Percentiles rank a stretch among this genome's conserved stretches.
These are phyloP conservation scores for Platalea minor DNA, from an alignment of 2,797 vertebrate genomes.

Conservation along the genomic window DNA sequence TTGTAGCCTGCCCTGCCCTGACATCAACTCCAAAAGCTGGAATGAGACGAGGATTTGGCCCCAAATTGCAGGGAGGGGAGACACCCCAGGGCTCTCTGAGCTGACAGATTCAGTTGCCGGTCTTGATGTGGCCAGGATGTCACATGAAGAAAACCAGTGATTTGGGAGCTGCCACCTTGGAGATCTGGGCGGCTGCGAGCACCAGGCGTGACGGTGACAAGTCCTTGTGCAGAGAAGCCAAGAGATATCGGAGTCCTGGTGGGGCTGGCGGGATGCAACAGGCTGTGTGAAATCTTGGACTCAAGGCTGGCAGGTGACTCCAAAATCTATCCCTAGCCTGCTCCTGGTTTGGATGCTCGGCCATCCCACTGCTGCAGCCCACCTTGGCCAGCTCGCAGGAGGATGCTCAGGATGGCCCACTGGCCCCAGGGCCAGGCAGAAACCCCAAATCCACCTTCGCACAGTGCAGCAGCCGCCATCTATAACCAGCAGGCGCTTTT, in stretches of 20 bases:
- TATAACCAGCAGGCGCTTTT: not conserved
- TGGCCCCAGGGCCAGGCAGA: not conserved
- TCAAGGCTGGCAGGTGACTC: not conserved
- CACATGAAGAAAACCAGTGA: not conserved
- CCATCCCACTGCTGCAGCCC: not conserved
- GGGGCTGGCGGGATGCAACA: not conserved
- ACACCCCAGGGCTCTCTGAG: not conserved
- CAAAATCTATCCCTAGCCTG: not conserved
- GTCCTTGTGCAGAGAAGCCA: not conserved
- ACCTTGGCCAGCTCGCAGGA: not conserved
- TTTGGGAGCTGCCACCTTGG: not conserved
- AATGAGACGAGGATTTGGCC: not conserved
- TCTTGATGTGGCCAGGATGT: not conserved
- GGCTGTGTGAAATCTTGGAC: not conserved
- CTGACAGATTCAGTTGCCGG: not conserved
- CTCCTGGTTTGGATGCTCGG: not conserved
- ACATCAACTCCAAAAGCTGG: not conserved
- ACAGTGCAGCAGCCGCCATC: not conserved
- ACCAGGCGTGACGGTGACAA: not conserved
- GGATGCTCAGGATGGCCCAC: not conserved
- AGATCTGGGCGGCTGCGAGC: not conserved
- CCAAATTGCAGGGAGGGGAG: not conserved
- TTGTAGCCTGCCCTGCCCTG: not conserved
- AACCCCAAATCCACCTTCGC: not conserved
- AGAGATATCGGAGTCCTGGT: not conserved